phyloP scores from a whole-genome alignment of 2,113 vertebrate species.

The Eidolon helvum region DNA sequence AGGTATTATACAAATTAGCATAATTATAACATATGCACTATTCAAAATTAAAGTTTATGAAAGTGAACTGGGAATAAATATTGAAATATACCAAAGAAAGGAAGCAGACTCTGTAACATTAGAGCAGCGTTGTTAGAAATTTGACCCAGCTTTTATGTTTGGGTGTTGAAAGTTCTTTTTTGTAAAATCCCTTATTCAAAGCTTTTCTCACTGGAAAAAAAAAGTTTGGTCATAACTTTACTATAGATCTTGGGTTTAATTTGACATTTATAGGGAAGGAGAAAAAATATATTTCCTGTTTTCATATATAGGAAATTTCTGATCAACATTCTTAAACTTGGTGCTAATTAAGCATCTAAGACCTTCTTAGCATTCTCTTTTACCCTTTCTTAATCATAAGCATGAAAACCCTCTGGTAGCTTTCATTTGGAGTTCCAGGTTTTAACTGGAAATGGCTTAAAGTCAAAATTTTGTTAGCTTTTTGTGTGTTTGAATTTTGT shows the following conservation, averaged over 20 bases:
- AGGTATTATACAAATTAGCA: slow-evolving; percentile 14
- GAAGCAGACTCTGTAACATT: slow-evolving; percentile 17
- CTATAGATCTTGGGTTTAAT: slow-evolving; percentile 58
- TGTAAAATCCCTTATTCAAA: slow-evolving; percentile 64
- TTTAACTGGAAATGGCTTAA: slow-evolving; percentile 60
- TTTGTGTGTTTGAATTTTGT: slow-evolving; percentile 64
- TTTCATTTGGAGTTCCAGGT: slow-evolving; percentile 45
- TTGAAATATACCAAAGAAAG: slow-evolving; percentile 55
- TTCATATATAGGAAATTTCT: slow-evolving; percentile 62
- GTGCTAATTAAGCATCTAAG: slow-evolving; percentile 59
- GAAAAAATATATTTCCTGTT: slow-evolving; percentile 57
- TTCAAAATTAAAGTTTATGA: slow-evolving; percentile 52
- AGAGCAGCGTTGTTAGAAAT: slow-evolving; percentile 41
- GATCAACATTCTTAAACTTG: slow-evolving; percentile 63
- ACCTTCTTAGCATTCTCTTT: slow-evolving; percentile 36
- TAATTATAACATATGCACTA: background rate
- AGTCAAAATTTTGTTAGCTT: slow-evolving; percentile 63
- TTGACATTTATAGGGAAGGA: slow-evolving; percentile 40
- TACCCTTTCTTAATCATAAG: slow-evolving; percentile 41
- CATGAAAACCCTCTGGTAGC: slow-evolving; percentile 44
- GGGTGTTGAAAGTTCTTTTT: slow-evolving; percentile 54
- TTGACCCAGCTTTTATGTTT: slow-evolving; percentile 67
- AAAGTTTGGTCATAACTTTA: slow-evolving; percentile 44
- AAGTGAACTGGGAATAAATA: slow-evolving; percentile 46
- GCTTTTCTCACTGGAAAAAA: slow-evolving; percentile 36